Percentiles rank a stretch among this genome's conserved stretches.
These are phyloP conservation scores for Setipinna tenuifilis DNA, from an alignment of 2,797 vertebrate species.

Conservation along the genomic window DNA sequence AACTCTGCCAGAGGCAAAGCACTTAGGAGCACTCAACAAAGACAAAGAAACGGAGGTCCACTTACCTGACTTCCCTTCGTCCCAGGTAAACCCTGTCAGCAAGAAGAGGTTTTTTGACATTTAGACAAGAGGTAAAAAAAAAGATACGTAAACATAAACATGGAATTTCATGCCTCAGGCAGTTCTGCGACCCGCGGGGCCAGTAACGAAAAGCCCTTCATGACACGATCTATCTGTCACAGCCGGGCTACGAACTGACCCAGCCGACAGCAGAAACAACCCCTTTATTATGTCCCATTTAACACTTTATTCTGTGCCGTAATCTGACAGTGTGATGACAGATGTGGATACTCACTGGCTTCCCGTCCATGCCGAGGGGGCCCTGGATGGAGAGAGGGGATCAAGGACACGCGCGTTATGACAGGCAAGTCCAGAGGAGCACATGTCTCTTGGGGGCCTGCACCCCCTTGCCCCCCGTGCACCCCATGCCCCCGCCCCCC, in stretches of 20 bases:
- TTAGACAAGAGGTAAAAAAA: neutral
- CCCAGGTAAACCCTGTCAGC: constrained; percentile 73
- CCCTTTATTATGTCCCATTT: neutral
- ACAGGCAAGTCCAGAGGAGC: constrained; percentile 21
- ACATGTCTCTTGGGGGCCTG: neutral
- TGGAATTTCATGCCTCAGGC: neutral
- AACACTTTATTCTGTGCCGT: constrained; percentile 21
- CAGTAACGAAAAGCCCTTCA: neutral
- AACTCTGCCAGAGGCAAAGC: neutral
- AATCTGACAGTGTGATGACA: constrained; percentile 26
- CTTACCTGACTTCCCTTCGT: constrained; percentile 77
- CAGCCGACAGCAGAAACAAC: neutral
- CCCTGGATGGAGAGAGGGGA: constrained; percentile 75
- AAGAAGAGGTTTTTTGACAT: constrained; percentile 25
- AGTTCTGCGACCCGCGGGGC: neutral
- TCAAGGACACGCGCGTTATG: constrained; percentile 23
- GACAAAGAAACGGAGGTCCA: neutral
- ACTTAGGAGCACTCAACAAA: neutral
- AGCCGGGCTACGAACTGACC: constrained; percentile 3
- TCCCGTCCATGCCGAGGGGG: constrained; percentile 93
- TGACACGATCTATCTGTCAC: constrained; percentile 11
- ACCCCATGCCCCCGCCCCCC: no score
- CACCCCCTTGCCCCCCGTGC: no score
- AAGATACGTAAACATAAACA: constrained; percentile 5
- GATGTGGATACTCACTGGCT: constrained; percentile 82